Evolutionary conservation across 2,113 vertebrate species (phyloP).

Genomic region (Cyprinus carpio): DNA sequence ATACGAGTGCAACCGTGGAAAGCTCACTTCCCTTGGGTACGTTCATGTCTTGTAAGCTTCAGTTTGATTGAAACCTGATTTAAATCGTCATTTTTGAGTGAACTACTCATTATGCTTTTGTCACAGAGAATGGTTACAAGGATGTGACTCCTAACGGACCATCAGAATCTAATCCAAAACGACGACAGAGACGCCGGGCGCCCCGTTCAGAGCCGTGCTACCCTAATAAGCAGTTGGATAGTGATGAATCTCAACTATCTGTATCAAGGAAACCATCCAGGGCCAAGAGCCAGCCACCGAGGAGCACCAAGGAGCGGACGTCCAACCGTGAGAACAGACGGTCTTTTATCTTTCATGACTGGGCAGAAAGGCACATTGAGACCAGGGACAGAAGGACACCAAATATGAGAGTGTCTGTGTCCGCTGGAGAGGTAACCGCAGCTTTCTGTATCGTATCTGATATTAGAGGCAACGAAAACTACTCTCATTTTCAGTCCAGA

Average conservation of each 20-base stretch:
- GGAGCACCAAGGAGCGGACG: conserved; percentile 71
- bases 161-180: neutral
- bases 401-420: conserved; percentile 58
- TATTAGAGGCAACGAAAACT: neutral
- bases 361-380: conserved; percentile 78
- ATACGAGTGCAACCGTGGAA: neutral
- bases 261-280: conserved; percentile 68
- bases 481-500: too few species aligned
- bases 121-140: conserved; percentile 56
- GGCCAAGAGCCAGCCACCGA: conserved; percentile 75
- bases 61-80: neutral
- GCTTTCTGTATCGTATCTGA: neutral
- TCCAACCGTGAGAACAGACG: conserved; percentile 72
- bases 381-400: conserved; percentile 78
- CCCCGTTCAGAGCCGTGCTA: conserved; percentile 55
- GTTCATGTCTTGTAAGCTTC: neutral
- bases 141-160: conserved; percentile 30
- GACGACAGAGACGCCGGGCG: conserved; percentile 50
- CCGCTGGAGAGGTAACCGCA: conserved; percentile 48
- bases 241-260: conserved; percentile 60
- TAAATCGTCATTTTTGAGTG: neutral
- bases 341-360: conserved; percentile 80
- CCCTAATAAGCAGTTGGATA: conserved; percentile 47
- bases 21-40: conserved; percentile 58
- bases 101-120: neutral